Conservation (phyloP, 2,113 vertebrate genomes). For the Myotis lucifugus region DNA sequence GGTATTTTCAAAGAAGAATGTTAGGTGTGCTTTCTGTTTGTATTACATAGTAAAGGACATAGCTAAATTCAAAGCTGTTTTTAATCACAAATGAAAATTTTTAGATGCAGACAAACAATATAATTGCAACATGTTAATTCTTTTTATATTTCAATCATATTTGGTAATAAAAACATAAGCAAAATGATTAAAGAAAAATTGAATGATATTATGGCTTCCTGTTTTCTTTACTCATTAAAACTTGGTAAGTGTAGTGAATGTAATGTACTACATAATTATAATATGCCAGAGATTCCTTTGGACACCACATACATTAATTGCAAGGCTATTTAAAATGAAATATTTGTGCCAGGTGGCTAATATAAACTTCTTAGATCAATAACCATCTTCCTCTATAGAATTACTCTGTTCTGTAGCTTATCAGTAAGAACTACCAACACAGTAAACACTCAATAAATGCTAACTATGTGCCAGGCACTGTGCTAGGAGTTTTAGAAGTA, state of each 20-base stretch:
- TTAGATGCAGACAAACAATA: not conserved
- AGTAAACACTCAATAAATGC: not conserved
- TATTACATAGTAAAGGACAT: not conserved
- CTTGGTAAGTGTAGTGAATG: constrained; percentile 29
- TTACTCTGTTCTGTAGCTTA: constrained; percentile 37
- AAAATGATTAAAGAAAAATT: constrained; percentile 51
- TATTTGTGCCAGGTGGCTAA: constrained; percentile 28
- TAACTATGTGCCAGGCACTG: not conserved
- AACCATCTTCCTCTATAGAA: not conserved
- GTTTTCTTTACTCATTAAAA: constrained; percentile 60
- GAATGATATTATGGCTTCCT: constrained; percentile 45
- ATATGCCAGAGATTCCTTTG: constrained; percentile 35
- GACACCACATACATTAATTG: constrained; percentile 56
- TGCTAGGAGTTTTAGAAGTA: not conserved
- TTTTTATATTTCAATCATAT: constrained; percentile 39
- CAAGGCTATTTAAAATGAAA: constrained; percentile 60
- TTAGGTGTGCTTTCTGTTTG: constrained; percentile 35
- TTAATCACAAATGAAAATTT: constrained; percentile 47
- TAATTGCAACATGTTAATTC: constrained; percentile 22
- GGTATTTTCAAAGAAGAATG: constrained; percentile 42
- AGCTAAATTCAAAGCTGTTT: constrained; percentile 49
- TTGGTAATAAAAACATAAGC: constrained; percentile 34
- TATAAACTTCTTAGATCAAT: not conserved
- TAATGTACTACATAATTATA: constrained; percentile 61
- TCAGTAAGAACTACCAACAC: not conserved